Percentiles rank a stretch among this genome's conserved stretches.
phyloP scores from a whole-genome alignment of 2,888 invertebrate genomes.

The Baronia brevicornis region DNA sequence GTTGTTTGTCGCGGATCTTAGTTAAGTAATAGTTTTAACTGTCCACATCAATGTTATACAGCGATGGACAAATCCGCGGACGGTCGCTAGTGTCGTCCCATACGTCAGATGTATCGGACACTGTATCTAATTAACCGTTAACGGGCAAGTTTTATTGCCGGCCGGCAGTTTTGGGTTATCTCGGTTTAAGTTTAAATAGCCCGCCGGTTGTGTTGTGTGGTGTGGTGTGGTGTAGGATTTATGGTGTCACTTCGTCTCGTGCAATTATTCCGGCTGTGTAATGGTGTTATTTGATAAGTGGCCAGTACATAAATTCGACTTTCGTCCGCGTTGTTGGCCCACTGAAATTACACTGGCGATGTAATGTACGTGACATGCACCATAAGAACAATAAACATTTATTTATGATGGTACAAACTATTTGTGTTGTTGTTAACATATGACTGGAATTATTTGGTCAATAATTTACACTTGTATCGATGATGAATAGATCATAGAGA shows the following conservation, averaged over 20 bases:
- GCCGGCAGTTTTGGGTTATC: slow-evolving; percentile 56
- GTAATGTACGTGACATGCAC: too few species aligned
- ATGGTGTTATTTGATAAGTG: slow-evolving; percentile 7
- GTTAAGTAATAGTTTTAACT: too few species aligned
- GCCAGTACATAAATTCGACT: too few species aligned
- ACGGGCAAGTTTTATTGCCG: slow-evolving; percentile 59
- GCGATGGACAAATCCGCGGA: slow-evolving; percentile 13
- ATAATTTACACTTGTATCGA: too few species aligned
- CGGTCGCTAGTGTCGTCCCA: slow-evolving; percentile 5
- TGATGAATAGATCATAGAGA: too few species aligned
- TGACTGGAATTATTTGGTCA: too few species aligned
- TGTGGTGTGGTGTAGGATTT: slow-evolving; percentile 28
- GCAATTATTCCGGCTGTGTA: slow-evolving; percentile 19
- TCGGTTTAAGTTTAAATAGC: slow-evolving; percentile 55
- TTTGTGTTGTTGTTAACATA: too few species aligned
- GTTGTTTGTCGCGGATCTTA: too few species aligned
- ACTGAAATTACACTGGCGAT: background rate
- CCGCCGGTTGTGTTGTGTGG: slow-evolving; percentile 51
- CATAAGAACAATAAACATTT: too few species aligned
- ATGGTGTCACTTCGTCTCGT: slow-evolving; percentile 17
- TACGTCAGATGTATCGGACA: slow-evolving; percentile 43
- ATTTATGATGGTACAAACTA: too few species aligned
- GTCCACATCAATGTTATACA: background rate
- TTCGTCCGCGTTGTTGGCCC: background rate
- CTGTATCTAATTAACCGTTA: slow-evolving; percentile 67